Percentiles rank a stretch among this genome's conserved stretches.
Conservation (phyloP, 2,113 vertebrate genomes). For the Tragelaphus strepsiceros region DNA sequence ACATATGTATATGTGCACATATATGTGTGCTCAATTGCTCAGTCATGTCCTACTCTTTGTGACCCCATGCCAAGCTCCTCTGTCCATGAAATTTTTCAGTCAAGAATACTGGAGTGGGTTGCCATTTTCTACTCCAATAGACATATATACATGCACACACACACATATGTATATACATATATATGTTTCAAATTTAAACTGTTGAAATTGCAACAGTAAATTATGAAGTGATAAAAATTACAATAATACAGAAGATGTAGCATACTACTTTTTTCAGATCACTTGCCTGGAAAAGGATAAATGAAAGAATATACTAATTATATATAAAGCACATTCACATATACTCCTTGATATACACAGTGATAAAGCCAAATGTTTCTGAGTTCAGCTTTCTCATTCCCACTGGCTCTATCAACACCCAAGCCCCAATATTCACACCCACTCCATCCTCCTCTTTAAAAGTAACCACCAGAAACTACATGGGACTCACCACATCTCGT, state of each 20-base stretch:
- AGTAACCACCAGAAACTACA: background rate
- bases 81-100: background rate
- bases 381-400: background rate
- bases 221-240: background rate
- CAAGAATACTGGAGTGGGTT: background rate
- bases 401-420: background rate
- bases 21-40: background rate
- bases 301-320: background rate
- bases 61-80: background rate
- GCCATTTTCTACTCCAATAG: background rate
- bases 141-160: background rate
- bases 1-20: background rate
- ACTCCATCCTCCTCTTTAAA: background rate
- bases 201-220: background rate
- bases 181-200: background rate
- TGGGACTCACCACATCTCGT: background rate
- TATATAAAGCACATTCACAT: background rate
- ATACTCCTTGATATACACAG: background rate
- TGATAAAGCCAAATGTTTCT: background rate
- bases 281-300: background rate
- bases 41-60: background rate
- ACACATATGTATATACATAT: no score
- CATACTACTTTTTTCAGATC: background rate
- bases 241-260: background rate
- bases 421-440: background rate